A percentile compares a stretch with the other conserved stretches of the same genome.
phyloP scores from a whole-genome alignment of 2,888 invertebrate genomes.

The Maniola hyperantus region DNA sequence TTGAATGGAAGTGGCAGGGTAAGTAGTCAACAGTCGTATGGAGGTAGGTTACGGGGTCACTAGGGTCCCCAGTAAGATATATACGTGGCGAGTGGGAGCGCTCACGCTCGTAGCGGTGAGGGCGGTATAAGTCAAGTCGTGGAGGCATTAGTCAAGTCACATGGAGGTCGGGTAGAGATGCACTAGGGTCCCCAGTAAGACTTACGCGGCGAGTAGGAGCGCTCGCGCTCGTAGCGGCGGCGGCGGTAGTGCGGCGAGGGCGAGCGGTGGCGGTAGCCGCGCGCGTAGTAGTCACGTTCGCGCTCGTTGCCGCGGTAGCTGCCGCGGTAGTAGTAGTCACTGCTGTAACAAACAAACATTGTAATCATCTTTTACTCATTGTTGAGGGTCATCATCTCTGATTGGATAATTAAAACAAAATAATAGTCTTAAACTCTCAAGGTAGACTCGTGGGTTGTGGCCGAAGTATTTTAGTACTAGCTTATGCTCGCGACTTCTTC shows the following conservation, averaged over 20 bases:
- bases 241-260: conserved; percentile 89
- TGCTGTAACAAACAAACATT: conserved; percentile 31
- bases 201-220: conserved; percentile 93
- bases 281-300: conserved; percentile 81
- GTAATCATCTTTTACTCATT: too few species aligned
- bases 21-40: not conserved
- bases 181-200: conserved; percentile 63
- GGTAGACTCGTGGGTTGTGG: too few species aligned
- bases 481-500: too few species aligned
- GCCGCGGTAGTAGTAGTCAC: conserved; percentile 72
- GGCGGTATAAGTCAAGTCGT: not conserved
- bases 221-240: conserved; percentile 88
- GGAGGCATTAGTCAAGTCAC: not conserved
- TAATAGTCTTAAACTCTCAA: too few species aligned
- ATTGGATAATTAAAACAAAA: too few species aligned
- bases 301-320: conserved; percentile 70
- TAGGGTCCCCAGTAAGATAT: too few species aligned
- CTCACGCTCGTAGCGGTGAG: too few species aligned
- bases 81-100: not conserved
- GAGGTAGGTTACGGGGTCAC: not conserved
- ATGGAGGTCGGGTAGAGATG: conserved; percentile 23
- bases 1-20: too few species aligned
- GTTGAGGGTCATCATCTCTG: too few species aligned
- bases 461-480: too few species aligned
- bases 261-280: conserved; percentile 83